A percentile compares a stretch with the other conserved stretches of the same genome.
phyloP scores from a whole-genome alignment of 2,888 invertebrate species.

The Pristionchus mayeri region DNA sequence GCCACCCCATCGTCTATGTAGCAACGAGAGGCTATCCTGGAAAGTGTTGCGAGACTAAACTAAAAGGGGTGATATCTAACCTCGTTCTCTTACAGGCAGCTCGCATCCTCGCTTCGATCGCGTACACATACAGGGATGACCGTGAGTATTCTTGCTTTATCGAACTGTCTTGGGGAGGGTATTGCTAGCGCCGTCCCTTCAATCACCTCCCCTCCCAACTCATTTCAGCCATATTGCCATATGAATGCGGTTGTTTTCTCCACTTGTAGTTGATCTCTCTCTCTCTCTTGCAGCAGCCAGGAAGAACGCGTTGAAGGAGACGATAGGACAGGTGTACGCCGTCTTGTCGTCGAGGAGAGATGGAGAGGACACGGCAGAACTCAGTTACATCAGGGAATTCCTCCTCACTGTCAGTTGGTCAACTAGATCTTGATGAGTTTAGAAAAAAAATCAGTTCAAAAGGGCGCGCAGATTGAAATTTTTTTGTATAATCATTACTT shows the following conservation, averaged over 20 bases:
- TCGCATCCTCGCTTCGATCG: slow-evolving; percentile 49
- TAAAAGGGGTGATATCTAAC: too few relatives aligned
- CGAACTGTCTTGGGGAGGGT: background rate
- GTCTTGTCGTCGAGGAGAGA: slow-evolving; percentile 12
- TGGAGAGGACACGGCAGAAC: slow-evolving; percentile 42
- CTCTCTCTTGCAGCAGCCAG: slow-evolving; percentile 22
- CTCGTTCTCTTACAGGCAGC: slow-evolving; percentile 46
- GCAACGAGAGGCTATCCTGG: too few relatives aligned
- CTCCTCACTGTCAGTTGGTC: slow-evolving; percentile 1
- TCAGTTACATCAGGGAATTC: slow-evolving; percentile 49
- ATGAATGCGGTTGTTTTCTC: background rate
- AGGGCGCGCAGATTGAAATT: too few relatives aligned
- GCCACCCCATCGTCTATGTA: too few relatives aligned
- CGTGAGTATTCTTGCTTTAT: slow-evolving; percentile 46
- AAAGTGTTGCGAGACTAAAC: too few relatives aligned
- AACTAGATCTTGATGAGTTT: too few relatives aligned
- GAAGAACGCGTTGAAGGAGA: slow-evolving; percentile 45
- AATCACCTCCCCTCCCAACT: too few relatives aligned
- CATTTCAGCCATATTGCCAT: background rate
- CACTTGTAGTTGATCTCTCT: too few relatives aligned
- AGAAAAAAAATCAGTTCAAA: too few relatives aligned
- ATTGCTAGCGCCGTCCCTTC: too few relatives aligned
- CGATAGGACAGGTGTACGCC: slow-evolving; percentile 39
- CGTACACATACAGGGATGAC: slow-evolving; percentile 52
- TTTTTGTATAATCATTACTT: too few relatives aligned